Evolutionary conservation across 2,888 invertebrate species (phyloP).

Genomic region (Limnephilus auricula): DNA sequence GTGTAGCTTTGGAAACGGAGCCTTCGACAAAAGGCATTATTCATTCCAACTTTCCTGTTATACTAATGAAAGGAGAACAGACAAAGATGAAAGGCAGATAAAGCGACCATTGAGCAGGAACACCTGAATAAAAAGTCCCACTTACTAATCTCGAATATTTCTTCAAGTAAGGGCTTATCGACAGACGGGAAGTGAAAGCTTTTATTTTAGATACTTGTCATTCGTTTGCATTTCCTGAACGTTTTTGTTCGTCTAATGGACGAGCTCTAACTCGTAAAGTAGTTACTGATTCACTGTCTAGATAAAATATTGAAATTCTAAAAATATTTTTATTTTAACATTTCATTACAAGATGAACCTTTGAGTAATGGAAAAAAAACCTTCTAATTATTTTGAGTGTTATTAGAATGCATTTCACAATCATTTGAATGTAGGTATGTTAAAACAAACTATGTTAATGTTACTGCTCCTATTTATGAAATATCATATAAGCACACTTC

Average conservation of each 20-base stretch:
- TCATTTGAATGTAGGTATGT: background rate
- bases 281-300: background rate
- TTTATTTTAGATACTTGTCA: constrained; percentile 42
- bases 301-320: background rate
- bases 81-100: constrained; percentile 64
- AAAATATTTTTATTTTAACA: background rate
- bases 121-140: constrained; percentile 63
- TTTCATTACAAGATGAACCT: background rate
- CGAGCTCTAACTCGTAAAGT: background rate
- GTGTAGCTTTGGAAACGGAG: constrained; percentile 43
- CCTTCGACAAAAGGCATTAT: constrained; percentile 62
- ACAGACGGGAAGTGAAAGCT: constrained; percentile 53
- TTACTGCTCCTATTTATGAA: too few relatives aligned
- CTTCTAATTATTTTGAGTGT: background rate
- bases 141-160: constrained; percentile 60
- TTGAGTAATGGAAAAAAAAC: background rate
- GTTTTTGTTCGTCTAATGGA: constrained; percentile 31
- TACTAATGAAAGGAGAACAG: constrained; percentile 59
- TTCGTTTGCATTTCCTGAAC: constrained; percentile 25
- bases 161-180: constrained; percentile 52
- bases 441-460: too few relatives aligned
- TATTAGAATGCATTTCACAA: background rate
- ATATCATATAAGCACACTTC: too few relatives aligned
- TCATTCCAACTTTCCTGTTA: constrained; percentile 61
- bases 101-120: constrained; percentile 60